These are phyloP conservation scores for Alces alces DNA, from an alignment of 2,113 vertebrate species.

Conservation along the genomic window DNA sequence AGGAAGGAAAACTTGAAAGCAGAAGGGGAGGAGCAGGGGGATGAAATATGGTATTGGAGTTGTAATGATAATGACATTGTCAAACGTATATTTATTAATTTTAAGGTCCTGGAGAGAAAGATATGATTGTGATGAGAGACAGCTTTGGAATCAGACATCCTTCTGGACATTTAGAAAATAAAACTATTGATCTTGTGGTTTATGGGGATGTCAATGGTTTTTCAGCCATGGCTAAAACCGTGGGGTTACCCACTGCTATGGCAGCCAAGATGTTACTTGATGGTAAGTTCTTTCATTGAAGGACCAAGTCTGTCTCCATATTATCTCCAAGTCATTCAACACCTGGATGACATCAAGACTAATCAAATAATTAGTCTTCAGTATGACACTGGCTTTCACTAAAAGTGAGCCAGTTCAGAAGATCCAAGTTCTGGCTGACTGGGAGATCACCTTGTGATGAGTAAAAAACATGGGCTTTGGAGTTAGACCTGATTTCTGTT, in stretches of 20 bases:
- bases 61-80: background rate
- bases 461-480: background rate
- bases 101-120: constrained; percentile 89
- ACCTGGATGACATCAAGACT: background rate
- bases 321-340: background rate
- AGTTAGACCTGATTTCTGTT: background rate
- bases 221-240: constrained; percentile 98
- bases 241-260: constrained; percentile 94
- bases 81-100: background rate
- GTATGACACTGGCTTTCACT: background rate
- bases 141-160: constrained; percentile 92
- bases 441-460: background rate
- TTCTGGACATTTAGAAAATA: constrained; percentile 94
- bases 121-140: constrained; percentile 94
- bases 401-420: background rate
- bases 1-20: background rate
- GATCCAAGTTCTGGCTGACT: background rate
- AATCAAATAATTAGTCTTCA: background rate
- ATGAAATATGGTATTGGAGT: background rate
- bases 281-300: constrained; percentile 83
- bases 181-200: constrained; percentile 90
- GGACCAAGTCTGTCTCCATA: background rate
- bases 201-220: constrained; percentile 92
- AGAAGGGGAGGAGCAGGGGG: background rate
- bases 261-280: constrained; percentile 94